These are phyloP conservation scores for Cyclophora punctaria DNA, from an alignment of 2,888 invertebrate species.

Conservation along the genomic window DNA sequence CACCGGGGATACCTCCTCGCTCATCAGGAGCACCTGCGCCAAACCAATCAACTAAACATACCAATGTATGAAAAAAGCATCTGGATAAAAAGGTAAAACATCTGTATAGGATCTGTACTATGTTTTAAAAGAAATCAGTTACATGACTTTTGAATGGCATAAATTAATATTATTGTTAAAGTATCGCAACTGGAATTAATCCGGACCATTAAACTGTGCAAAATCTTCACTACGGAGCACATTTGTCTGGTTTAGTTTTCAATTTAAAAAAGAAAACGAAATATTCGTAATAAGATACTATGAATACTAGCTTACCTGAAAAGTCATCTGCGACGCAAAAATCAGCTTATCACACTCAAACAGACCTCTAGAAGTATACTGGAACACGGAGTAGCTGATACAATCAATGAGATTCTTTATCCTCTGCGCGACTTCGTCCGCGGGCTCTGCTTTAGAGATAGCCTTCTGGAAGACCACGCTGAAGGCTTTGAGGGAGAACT, in stretches of 20 bases:
- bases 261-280: too few relatives aligned
- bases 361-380: conserved; percentile 94
- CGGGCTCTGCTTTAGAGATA: conserved; percentile 89
- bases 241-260: too few relatives aligned
- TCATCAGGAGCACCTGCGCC: conserved; percentile 85
- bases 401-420: conserved; percentile 94
- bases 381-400: conserved; percentile 95
- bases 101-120: too few relatives aligned
- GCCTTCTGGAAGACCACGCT: conserved; percentile 98
- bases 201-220: too few relatives aligned
- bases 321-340: conserved; percentile 96
- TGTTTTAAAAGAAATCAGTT: too few relatives aligned
- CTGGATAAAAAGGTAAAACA: too few relatives aligned
- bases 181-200: too few relatives aligned
- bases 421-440: conserved; percentile 84
- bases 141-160: too few relatives aligned
- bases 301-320: conserved; percentile 77
- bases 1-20: conserved; percentile 87
- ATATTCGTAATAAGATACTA: conserved; percentile 5
- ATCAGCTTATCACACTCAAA: conserved; percentile 98
- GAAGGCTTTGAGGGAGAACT: conserved; percentile 97
- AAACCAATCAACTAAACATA: too few relatives aligned
- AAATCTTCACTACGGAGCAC: too few relatives aligned
- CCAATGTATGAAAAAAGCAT: too few relatives aligned
- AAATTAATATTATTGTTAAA: too few relatives aligned